A percentile compares a stretch with the other conserved stretches of the same genome.
phyloP scores from a whole-genome alignment of 2,113 vertebrate genomes.

The Chaenocephalus aceratus region DNA sequence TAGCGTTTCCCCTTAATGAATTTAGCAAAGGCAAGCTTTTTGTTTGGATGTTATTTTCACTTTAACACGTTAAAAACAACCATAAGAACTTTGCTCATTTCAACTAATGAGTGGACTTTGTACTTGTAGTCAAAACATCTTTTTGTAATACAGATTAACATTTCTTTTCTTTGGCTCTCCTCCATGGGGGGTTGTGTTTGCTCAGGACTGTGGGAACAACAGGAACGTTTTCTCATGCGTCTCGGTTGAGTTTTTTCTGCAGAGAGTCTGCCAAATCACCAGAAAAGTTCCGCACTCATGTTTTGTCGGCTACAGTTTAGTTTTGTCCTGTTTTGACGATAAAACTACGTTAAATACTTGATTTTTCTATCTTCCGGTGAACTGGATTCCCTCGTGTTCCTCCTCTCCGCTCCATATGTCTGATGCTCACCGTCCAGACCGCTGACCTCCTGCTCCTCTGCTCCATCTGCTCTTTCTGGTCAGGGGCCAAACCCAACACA shows the following conservation, averaged over 20 bases:
- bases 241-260: background rate
- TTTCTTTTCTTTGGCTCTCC: background rate
- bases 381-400: background rate
- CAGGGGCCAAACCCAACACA: conserved; percentile 64
- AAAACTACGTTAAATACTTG: background rate
- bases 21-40: background rate
- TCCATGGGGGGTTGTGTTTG: conserved; percentile 39
- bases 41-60: no score
- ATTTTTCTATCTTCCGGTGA: background rate
- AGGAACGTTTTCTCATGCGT: conserved; percentile 28
- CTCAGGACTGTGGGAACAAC: conserved; percentile 46
- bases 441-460: conserved; percentile 58
- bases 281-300: conserved; percentile 31
- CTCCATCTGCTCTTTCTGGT: conserved; percentile 73
- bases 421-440: conserved; percentile 49
- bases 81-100: no score
- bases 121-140: no score
- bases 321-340: conserved; percentile 9
- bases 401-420: conserved; percentile 64
- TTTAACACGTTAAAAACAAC: no score
- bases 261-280: conserved; percentile 14
- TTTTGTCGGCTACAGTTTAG: conserved; percentile 7
- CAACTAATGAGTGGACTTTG: no score
- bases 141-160: no score
- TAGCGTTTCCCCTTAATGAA: background rate